These are phyloP conservation scores for Pseudomugil gertrudae DNA, from an alignment of 2,797 vertebrate species.

Conservation along the genomic window DNA sequence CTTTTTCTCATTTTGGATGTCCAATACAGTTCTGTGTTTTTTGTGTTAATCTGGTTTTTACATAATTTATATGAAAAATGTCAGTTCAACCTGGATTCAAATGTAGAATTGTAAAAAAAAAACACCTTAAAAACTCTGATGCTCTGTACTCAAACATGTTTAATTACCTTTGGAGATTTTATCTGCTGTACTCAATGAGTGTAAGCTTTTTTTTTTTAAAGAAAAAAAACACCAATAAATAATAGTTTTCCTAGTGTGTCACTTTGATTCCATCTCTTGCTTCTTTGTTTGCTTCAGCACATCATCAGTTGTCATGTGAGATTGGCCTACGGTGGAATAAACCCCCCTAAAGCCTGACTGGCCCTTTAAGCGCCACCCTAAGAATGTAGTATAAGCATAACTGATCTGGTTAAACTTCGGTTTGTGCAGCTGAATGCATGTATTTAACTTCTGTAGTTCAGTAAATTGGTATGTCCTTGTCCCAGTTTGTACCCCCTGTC, in stretches of 20 bases:
- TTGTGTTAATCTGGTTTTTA: constrained; percentile 89
- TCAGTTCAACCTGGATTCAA: constrained; percentile 80
- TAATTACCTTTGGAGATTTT: constrained; percentile 95
- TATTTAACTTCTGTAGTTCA: too few species aligned
- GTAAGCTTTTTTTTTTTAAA: constrained; percentile 82
- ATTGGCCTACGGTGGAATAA: background rate
- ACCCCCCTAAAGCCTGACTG: background rate
- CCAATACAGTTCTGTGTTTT: constrained; percentile 76
- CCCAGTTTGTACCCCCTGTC: too few species aligned
- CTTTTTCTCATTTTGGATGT: constrained; percentile 80
- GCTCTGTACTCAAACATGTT: constrained; percentile 86
- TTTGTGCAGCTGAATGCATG: too few species aligned
- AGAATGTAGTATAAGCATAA: too few species aligned
- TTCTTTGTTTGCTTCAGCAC: background rate
- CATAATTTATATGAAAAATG: constrained; percentile 85
- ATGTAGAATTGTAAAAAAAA: constrained; percentile 87
- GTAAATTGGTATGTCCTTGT: too few species aligned
- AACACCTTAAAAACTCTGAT: constrained; percentile 66
- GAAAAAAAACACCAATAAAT: constrained; percentile 88
- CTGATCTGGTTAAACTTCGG: too few species aligned
- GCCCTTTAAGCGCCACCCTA: background rate
- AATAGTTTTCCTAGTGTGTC: constrained; percentile 97
- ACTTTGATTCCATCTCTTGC: constrained; percentile 64
- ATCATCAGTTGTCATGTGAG: background rate
- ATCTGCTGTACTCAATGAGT: constrained; percentile 98